Percentiles rank a stretch among this genome's conserved stretches.
These are phyloP conservation scores for Apotomis capreana DNA, from an alignment of 2,888 invertebrate species.

Conservation along the genomic window DNA sequence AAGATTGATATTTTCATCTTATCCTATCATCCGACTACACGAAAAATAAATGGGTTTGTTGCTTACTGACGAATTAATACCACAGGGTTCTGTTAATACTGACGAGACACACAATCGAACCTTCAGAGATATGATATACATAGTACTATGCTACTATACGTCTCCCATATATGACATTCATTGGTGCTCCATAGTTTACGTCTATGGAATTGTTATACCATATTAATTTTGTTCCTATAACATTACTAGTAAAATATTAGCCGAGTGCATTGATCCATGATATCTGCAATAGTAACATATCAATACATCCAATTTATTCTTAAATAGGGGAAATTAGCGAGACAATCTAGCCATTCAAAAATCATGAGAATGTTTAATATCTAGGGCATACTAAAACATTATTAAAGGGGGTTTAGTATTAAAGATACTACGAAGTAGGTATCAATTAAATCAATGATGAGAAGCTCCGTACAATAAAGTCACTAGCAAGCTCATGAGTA, in stretches of 20 bases:
- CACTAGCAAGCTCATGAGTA: slow-evolving; percentile 68
- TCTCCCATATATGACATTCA: slow-evolving; percentile 27
- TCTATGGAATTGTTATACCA: not conserved
- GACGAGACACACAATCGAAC: slow-evolving; percentile 67
- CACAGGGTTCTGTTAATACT: slow-evolving; percentile 79
- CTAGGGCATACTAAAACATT: slow-evolving; percentile 15
- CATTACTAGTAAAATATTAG: slow-evolving; percentile 7
- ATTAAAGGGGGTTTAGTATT: slow-evolving; percentile 5
- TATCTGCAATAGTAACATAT: slow-evolving; percentile 14
- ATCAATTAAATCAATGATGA: slow-evolving; percentile 7
- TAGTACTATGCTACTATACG: slow-evolving; percentile 46
- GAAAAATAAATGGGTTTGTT: slow-evolving; percentile 60
- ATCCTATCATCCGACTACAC: slow-evolving; percentile 67
- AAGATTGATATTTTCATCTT: slow-evolving; percentile 66
- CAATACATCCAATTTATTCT: not conserved
- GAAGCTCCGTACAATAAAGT: slow-evolving; percentile 48
- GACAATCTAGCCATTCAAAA: not conserved
- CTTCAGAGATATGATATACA: slow-evolving; percentile 78
- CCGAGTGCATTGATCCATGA: slow-evolving; percentile 13
- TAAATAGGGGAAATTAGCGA: slow-evolving; percentile 38
- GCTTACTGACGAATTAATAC: slow-evolving; percentile 66
- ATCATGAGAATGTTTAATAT: slow-evolving; percentile 1
- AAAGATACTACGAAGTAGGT: slow-evolving; percentile 20
- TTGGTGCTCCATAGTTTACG: slow-evolving; percentile 1
- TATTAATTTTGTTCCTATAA: slow-evolving; percentile 5